Conservation (phyloP, 37 sponge, comb jelly and placozoan genomes). For the Chondrosia reniformis region DNA sequence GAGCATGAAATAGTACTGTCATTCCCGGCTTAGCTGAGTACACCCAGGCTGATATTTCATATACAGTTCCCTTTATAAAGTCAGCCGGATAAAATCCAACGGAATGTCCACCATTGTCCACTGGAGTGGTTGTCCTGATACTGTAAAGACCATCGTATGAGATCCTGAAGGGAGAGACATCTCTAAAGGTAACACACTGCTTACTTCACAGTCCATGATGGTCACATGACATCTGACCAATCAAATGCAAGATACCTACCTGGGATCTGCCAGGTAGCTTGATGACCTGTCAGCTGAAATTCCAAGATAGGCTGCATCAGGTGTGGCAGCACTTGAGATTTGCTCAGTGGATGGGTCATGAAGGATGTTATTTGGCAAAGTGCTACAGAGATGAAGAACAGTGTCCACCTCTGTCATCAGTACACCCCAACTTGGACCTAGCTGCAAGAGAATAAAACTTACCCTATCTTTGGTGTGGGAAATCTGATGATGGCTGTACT, state of each 20-base stretch:
- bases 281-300: not conserved
- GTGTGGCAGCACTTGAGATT: slow-evolving; percentile 13
- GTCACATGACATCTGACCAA: too few species aligned
- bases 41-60: slow-evolving; percentile 15
- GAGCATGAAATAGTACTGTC: slow-evolving; percentile 5
- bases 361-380: not conserved
- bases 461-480: slow-evolving; percentile 4
- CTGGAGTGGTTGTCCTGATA: slow-evolving; percentile 6
- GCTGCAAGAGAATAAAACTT: not conserved
- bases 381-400: not conserved
- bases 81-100: not conserved
- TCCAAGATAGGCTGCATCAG: slow-evolving; percentile 27
- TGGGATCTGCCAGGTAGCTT: slow-evolving; percentile 23
- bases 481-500: not conserved
- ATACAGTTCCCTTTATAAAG: not conserved
- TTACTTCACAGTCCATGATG: too few species aligned
- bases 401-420: not conserved
- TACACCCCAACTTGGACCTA: not conserved
- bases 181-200: too few species aligned
- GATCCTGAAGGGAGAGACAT: slow-evolving; percentile 4
- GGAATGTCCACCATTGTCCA: not conserved
- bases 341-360: slow-evolving; percentile 30
- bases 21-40: not conserved
- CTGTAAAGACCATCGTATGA: slow-evolving; percentile 33
- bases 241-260: not conserved